phyloP scores from a whole-genome alignment of 1,140 invertebrate genomes.

The Bemisia tabaci region DNA sequence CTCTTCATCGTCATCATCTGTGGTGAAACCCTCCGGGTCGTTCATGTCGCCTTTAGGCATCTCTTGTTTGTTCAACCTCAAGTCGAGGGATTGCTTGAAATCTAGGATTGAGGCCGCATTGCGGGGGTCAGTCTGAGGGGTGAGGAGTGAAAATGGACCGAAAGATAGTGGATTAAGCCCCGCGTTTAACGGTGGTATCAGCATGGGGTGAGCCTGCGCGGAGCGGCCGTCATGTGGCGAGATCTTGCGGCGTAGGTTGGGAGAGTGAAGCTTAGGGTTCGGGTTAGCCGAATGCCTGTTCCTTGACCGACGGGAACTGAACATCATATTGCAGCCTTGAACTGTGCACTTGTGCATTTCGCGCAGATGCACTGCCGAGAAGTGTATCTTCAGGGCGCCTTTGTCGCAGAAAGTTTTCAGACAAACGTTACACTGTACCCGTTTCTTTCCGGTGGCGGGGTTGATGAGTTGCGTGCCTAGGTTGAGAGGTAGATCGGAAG shows the following conservation, averaged over 20 bases:
- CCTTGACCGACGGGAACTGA: slow-evolving; percentile 85
- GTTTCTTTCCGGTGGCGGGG: slow-evolving; percentile 82
- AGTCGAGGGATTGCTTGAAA: slow-evolving; percentile 49
- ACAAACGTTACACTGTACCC: slow-evolving; percentile 96
- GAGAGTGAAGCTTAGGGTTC: slow-evolving; percentile 95
- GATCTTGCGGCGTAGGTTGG: slow-evolving; percentile 79
- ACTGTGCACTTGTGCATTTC: slow-evolving; percentile 99
- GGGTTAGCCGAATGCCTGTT: slow-evolving; percentile 96
- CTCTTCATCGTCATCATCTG: slow-evolving; percentile 41
- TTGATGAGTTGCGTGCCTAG: slow-evolving; percentile 82
- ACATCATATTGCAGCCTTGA: slow-evolving; percentile 98
- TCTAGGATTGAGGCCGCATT: slow-evolving; percentile 46
- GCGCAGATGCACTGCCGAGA: slow-evolving; percentile 92
- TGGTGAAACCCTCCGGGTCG: slow-evolving; percentile 33
- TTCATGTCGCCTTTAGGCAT: slow-evolving; percentile 19
- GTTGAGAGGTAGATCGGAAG: slow-evolving; percentile 59
- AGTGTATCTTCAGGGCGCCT: slow-evolving; percentile 97
- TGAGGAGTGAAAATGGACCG: slow-evolving; percentile 57
- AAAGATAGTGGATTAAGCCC: slow-evolving; percentile 52
- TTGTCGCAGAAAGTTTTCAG: slow-evolving; percentile 99
- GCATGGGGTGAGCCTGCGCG: slow-evolving; percentile 64
- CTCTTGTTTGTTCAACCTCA: slow-evolving; percentile 35
- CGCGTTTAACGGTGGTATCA: slow-evolving; percentile 55
- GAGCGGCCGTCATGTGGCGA: slow-evolving; percentile 84
- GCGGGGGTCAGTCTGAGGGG: slow-evolving; percentile 52